Evolutionary conservation across 2,888 invertebrate species (phyloP), one percentile per base, ranked within the genome.

Genomic region (Caenorhabditis zanzibari): DNA sequence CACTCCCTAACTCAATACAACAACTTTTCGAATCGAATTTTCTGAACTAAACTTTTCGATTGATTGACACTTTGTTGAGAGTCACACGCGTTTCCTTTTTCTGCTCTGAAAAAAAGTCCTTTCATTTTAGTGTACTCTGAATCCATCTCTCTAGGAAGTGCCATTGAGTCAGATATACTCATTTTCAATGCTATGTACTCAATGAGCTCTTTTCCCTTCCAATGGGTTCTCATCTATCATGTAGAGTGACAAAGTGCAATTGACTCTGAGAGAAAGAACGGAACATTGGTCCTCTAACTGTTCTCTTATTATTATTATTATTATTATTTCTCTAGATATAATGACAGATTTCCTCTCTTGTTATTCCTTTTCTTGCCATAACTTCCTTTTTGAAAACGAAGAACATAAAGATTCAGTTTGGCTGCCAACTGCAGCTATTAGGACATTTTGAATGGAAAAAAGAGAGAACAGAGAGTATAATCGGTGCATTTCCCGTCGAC

Each of bases 171-270:
- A 49, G 49, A 26, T 41, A 38, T 38, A 61, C 63, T 47, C 63
- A 64, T 64, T 61, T 44, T 14, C 14, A 44, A 61, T 49, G 44
- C 49, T n/a, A 4, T 61, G 41, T 69, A 59, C 68, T 41, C 52
- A 16, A 1, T 76, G 68, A 58, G 58, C 68, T 47, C 59, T 38
- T 24, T 73, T 35, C 22, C 24, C n/a, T n/a, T 44, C 16, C 44
- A 44, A 22, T 54, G 63, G 47, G 41, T 52, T 52, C 26, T 35
- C 44, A 69, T 76, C 69, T 76, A 69, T 61, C 68, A 76, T 76
- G 35, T n/a, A 26, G 76, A 76, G 68, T 76, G 76, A 76, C 76
- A 76, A 69, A 76, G 76, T 76, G 76, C 76, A 66, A 66, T 22
- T 64, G 63, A 64, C 63, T 66, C 35, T n/a, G 7, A 26, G 14